phyloP scores from a whole-genome alignment of 2,797 vertebrate species.

The Naso thynnoides region DNA sequence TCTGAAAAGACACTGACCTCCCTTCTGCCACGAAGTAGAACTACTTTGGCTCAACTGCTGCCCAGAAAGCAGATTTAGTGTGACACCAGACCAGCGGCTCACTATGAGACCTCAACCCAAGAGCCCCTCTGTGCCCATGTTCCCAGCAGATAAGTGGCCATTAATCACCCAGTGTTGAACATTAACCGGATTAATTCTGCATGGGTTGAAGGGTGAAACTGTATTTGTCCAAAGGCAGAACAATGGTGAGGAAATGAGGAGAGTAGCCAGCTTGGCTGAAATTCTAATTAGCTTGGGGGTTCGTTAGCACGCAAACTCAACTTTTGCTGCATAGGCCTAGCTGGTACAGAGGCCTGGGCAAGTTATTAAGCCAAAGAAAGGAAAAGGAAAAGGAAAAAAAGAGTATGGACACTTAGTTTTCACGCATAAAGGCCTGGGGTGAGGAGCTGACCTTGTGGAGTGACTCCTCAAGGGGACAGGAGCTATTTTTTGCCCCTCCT shows the following conservation, averaged over 20 bases:
- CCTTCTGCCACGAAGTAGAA: slow-evolving; percentile 32
- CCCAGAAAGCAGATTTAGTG: slow-evolving; percentile 52
- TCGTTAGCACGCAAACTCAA: slow-evolving; percentile 73
- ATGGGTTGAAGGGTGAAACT: slow-evolving; percentile 73
- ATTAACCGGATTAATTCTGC: slow-evolving; percentile 84
- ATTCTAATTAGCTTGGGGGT: slow-evolving; percentile 80
- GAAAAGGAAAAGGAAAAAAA: slow-evolving; percentile 13
- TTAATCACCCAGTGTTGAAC: slow-evolving; percentile 79
- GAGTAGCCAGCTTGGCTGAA: slow-evolving; percentile 69
- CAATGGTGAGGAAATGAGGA: slow-evolving; percentile 72
- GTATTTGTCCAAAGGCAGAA: slow-evolving; percentile 76
- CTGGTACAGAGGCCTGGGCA: slow-evolving; percentile 65
- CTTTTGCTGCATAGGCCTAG: slow-evolving; percentile 45
- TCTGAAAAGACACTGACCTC: slow-evolving; percentile 40
- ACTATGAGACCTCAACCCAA: slow-evolving; percentile 38
- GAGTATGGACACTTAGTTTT: slow-evolving; percentile 61
- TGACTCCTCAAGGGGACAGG: slow-evolving; percentile 71
- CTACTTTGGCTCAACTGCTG: slow-evolving; percentile 37
- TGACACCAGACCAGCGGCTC: slow-evolving; percentile 43
- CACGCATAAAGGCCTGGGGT: slow-evolving; percentile 65
- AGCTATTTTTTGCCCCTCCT: slow-evolving; percentile 79
- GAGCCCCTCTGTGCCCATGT: slow-evolving; percentile 58
- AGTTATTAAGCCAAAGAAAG: slow-evolving; percentile 68
- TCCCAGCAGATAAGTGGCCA: slow-evolving; percentile 78
- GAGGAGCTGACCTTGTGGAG: slow-evolving; percentile 82